A percentile compares a stretch with the other conserved stretches of the same genome.
Evolutionary conservation across 2,888 invertebrate genomes (phyloP).

Genomic region (Oscheius sp.): DNA sequence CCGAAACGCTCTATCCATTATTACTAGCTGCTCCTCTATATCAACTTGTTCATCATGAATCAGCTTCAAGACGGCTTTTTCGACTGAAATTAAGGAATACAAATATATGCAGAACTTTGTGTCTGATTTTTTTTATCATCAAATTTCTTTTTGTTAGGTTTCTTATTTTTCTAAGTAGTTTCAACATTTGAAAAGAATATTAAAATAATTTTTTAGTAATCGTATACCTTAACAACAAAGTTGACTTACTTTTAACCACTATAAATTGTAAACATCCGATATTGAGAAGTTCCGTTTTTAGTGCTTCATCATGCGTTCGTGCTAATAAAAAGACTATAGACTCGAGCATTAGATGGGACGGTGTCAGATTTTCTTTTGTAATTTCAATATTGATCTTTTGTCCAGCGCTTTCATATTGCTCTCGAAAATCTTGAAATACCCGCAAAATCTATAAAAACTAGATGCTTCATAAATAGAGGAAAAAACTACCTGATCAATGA

Average conservation of each 20-base stretch:
- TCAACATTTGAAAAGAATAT: background rate
- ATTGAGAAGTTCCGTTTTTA: constrained; percentile 62
- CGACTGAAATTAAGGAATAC: constrained; percentile 36
- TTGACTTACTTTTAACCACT: constrained; percentile 53
- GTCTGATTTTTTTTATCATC: too few species aligned
- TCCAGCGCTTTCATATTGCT: constrained; percentile 41
- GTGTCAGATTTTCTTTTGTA: constrained; percentile 42
- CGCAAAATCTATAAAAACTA: constrained; percentile 52
- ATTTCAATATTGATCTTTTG: constrained; percentile 47
- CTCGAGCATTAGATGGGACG: constrained; percentile 59
- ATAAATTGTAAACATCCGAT: constrained; percentile 60
- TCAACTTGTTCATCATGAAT: constrained; percentile 10
- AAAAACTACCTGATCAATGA: constrained; percentile 4
- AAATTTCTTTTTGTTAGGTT: background rate
- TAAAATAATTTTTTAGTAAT: background rate
- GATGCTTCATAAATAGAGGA: background rate
- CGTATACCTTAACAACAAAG: background rate
- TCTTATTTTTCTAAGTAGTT: background rate
- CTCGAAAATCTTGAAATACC: constrained; percentile 53
- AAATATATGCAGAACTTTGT: too few species aligned
- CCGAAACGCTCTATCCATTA: constrained; percentile 60
- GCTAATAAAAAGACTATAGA: constrained; percentile 59
- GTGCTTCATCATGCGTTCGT: constrained; percentile 41
- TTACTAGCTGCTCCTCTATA: constrained; percentile 22
- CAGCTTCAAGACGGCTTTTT: constrained; percentile 25